phyloP scores from a whole-genome alignment of 2,888 invertebrate genomes.

The Diploptera punctata region DNA sequence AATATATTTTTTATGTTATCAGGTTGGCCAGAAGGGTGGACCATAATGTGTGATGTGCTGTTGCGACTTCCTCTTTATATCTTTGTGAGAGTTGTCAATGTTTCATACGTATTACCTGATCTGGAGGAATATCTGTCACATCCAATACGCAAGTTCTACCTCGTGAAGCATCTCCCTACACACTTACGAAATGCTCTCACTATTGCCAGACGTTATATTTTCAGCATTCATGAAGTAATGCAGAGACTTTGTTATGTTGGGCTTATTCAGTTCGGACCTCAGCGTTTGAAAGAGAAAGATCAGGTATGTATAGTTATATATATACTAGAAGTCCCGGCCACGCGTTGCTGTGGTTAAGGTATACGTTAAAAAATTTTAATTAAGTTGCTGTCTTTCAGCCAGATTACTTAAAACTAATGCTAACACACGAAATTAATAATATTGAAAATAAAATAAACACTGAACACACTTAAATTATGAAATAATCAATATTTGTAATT shows the following conservation, averaged over 20 bases:
- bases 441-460: too few species aligned
- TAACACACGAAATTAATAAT: too few species aligned
- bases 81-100: constrained; percentile 70
- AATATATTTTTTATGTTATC: constrained; percentile 33
- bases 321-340: too few species aligned
- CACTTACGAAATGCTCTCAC: constrained; percentile 60
- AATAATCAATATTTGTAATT: too few species aligned
- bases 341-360: too few species aligned
- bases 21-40: constrained; percentile 71
- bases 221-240: constrained; percentile 62
- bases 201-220: constrained; percentile 65
- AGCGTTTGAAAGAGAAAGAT: constrained; percentile 69
- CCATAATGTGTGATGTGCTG: constrained; percentile 71
- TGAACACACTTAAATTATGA: too few species aligned
- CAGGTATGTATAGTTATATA: constrained; percentile 63
- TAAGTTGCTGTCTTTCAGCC: too few species aligned
- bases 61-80: constrained; percentile 72
- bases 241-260: constrained; percentile 70
- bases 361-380: too few species aligned
- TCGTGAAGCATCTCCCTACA: constrained; percentile 66
- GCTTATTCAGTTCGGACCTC: constrained; percentile 70
- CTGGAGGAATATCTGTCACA: constrained; percentile 66
- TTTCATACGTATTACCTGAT: constrained; percentile 63
- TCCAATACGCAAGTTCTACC: constrained; percentile 68
- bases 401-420: too few species aligned